These are phyloP conservation scores for Micoletzkya japonica DNA, from an alignment of 2,888 invertebrate species.

Conservation along the genomic window DNA sequence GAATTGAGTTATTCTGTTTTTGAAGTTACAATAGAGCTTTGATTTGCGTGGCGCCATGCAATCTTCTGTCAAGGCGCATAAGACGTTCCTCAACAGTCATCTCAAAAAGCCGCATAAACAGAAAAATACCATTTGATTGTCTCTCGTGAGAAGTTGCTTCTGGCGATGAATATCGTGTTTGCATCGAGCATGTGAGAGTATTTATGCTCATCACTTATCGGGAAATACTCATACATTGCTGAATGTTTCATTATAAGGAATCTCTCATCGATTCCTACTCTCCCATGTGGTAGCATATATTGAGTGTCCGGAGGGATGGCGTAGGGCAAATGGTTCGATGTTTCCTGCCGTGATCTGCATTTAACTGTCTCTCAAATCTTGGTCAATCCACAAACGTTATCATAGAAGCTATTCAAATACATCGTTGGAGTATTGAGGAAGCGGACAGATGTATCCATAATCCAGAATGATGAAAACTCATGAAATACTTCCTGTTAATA, in stretches of 20 bases:
- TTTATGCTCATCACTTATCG: background rate
- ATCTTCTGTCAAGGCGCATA: conserved; percentile 16
- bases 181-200: conserved; percentile 30
- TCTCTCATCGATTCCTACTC: no score
- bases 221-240: conserved; percentile 25
- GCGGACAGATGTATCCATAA: conserved; percentile 20
- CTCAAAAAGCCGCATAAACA: no score
- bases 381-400: background rate
- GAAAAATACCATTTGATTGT: conserved; percentile 26
- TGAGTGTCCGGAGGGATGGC: no score
- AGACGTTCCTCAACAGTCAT: conserved; percentile 4
- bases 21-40: no score
- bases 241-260: no score
- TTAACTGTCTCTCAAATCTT: background rate
- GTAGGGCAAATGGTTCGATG: no score
- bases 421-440: background rate
- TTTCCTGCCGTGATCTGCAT: no score
- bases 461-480: conserved; percentile 7
- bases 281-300: no score
- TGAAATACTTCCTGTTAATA: conserved; percentile 16
- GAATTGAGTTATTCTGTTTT: no score
- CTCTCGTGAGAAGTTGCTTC: conserved; percentile 13
- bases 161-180: conserved; percentile 22
- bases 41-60: conserved; percentile 29
- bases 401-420: conserved; percentile 10